Conservation (phyloP, 2,888 invertebrate species). For the Proisotoma minuta region DNA sequence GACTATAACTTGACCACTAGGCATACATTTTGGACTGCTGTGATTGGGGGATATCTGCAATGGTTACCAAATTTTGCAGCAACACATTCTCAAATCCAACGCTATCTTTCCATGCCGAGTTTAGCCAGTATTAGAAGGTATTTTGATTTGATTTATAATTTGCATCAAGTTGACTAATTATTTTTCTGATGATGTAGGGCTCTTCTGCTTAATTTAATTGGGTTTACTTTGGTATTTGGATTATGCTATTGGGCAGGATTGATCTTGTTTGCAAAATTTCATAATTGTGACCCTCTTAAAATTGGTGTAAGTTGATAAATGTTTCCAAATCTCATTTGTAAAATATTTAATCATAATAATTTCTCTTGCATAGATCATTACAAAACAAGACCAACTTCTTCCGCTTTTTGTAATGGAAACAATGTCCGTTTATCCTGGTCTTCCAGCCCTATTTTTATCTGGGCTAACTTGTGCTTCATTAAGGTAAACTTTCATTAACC, state of each 20-base stretch:
- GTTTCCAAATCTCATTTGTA: background rate
- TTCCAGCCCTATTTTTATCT: conserved; percentile 32
- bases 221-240: conserved; percentile 19
- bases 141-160: background rate
- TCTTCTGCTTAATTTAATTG: conserved; percentile 27
- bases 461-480: conserved; percentile 30
- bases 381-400: conserved; percentile 24
- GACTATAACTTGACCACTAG: conserved; percentile 37
- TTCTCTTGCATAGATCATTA: conserved; percentile 15
- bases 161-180: background rate
- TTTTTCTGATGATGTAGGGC: conserved; percentile 15
- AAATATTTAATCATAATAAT: background rate
- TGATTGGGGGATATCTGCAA: conserved; percentile 37
- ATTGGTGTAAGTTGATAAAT: conserved; percentile 12
- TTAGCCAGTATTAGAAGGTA: conserved; percentile 17
- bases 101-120: conserved; percentile 22
- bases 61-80: conserved; percentile 25
- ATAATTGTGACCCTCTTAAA: conserved; percentile 30
- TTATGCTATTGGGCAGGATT: conserved; percentile 29
- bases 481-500: conserved; percentile 14
- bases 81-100: conserved; percentile 29
- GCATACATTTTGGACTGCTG: conserved; percentile 42
- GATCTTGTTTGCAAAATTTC: conserved; percentile 31
- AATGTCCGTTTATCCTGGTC: conserved; percentile 19
- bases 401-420: conserved; percentile 35